A percentile compares a stretch with the other conserved stretches of the same genome.
Conservation (phyloP, 1,140 invertebrate species). For the Drosophila pandora region DNA sequence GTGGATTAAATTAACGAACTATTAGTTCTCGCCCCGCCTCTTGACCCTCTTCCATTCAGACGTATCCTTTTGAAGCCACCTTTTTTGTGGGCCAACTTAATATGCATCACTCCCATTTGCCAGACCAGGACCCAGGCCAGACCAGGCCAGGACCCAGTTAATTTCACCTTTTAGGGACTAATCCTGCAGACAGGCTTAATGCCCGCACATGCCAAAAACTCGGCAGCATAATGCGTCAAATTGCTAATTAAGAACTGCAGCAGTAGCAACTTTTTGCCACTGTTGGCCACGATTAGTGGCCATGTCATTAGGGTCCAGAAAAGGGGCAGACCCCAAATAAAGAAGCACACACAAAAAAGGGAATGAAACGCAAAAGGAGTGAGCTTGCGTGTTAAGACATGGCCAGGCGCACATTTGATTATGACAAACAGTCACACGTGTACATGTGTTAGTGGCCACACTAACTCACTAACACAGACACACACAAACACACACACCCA, state of each 20-base stretch:
- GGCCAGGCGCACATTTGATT: constrained; percentile 65
- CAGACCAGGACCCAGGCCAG: not conserved
- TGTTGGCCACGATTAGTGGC: constrained; percentile 53
- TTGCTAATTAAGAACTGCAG: constrained; percentile 74
- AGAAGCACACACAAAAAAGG: constrained; percentile 11
- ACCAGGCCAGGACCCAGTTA: constrained; percentile 10
- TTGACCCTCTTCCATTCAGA: constrained; percentile 12
- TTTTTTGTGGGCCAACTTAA: constrained; percentile 26
- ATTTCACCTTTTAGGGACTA: constrained; percentile 42
- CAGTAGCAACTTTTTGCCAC: constrained; percentile 40
- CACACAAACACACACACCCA: constrained; percentile 14
- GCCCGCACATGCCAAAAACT: constrained; percentile 45
- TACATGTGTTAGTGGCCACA: not conserved
- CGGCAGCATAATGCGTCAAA: constrained; percentile 67
- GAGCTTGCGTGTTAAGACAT: constrained; percentile 72
- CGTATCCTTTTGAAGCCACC: constrained; percentile 13
- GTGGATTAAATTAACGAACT: constrained; percentile 26
- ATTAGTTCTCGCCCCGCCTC: constrained; percentile 17
- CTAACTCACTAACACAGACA: not conserved
- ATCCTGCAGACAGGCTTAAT: constrained; percentile 55
- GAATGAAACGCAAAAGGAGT: constrained; percentile 15
- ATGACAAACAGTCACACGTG: constrained; percentile 62
- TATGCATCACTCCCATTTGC: constrained; percentile 33
- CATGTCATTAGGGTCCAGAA: constrained; percentile 61
- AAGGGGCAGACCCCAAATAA: not conserved